Conservation (phyloP, 1,140 invertebrate genomes). For the Acromyrmex echinatior region DNA sequence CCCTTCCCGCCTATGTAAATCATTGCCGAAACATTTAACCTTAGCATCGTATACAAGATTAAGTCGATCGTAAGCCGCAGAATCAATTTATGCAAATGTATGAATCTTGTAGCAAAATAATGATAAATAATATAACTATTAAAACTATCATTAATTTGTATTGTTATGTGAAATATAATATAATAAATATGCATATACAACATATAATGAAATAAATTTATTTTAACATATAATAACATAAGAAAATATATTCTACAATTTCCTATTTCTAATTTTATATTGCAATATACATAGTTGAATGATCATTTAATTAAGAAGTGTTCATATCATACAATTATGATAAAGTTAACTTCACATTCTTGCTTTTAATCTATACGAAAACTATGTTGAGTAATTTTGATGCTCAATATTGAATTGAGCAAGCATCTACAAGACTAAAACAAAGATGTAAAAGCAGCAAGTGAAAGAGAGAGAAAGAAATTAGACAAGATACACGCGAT, state of each 20-base stretch:
- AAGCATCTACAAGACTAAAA: conserved; percentile 14
- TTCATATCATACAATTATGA: background rate
- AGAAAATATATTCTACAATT: background rate
- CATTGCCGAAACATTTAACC: conserved; percentile 81
- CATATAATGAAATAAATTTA: background rate
- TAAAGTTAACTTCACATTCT: background rate
- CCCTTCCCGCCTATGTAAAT: conserved; percentile 73
- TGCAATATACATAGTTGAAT: background rate
- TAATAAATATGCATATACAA: background rate
- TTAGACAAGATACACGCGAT: conserved; percentile 23
- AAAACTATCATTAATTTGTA: background rate
- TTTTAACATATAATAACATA: background rate
- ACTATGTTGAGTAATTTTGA: conserved; percentile 45
- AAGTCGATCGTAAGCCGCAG: conserved; percentile 2
- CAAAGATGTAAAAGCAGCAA: background rate
- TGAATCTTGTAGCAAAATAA: background rate
- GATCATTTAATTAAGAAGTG: background rate
- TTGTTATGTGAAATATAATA: background rate
- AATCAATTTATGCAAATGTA: conserved; percentile 48
- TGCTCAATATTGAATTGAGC: conserved; percentile 10
- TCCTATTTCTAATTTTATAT: background rate
- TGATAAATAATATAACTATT: background rate
- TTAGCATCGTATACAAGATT: conserved; percentile 50
- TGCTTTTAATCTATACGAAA: background rate
- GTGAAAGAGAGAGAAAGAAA: background rate